Base-by-base conservation (phyloP, 2,113 vertebrate genomes). In the Pteropus alecto region DNA sequence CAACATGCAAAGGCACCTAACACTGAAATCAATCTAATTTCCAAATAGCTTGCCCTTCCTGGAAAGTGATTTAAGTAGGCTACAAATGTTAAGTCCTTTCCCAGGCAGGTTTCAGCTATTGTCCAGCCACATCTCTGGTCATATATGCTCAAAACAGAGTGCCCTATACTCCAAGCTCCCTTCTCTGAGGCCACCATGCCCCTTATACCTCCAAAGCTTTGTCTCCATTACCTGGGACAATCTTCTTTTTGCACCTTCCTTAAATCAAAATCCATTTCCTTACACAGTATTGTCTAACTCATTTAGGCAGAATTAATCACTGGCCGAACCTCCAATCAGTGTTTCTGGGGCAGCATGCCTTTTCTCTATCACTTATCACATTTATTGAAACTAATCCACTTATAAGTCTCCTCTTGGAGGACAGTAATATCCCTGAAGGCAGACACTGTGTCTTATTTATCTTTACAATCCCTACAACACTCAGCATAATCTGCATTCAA, bases 381-480 rank as follows among this genome's bases (percentile, higher is more conserved):
- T 96, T 97, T 95, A 92, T 87, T 96, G 89, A 97, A 97, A 95
- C 51, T n/a, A 96, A 97, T 79, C 82, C 93, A 97, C 68, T 93
- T 95, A 94, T 43, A 91, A 54, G 58, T 95, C 82, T 94, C 85
- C 89, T 97, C 86, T 28, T 93, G 68, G 96, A 97, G 83, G 86
- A 95, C 56, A 91, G 65, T 89, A 83, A 95, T 87, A 95, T 70
- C 89, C 89, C 94, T 89, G 86, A 96, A 97, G 86, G 73, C 68
- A 89, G 82, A 93, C 74, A 92, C 73, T 10, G 16, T 89, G 89
- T 78, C 92, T 93, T 96, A 94, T 83, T 97, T 97, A 93, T 95
- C 78, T 95, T 84, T 84, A 89, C 78, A 92, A 90, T 82, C 24
- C 67, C 73, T 84, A 54, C 11, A 73, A 71, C 56, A 41, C 54